phyloP scores from a whole-genome alignment of 2,888 invertebrate genomes.

The Sesamia inferens region DNA sequence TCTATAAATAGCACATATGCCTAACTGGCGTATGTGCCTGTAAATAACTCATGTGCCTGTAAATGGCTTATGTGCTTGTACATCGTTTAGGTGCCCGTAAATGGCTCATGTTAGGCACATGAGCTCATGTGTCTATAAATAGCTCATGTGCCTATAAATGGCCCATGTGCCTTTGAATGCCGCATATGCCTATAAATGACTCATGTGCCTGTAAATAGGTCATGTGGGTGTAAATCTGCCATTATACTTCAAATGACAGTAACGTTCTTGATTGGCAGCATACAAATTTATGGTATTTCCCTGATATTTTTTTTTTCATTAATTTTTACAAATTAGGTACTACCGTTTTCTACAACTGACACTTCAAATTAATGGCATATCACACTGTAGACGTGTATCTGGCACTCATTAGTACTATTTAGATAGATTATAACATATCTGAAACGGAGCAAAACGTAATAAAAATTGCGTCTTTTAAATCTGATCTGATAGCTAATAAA shows the following conservation, averaged over 20 bases:
- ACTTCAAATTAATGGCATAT: conserved; percentile 24
- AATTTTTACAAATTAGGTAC: conserved; percentile 9
- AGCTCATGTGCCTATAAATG: too few species aligned
- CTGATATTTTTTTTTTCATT: too few species aligned
- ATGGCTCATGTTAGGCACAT: too few species aligned
- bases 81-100: too few species aligned
- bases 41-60: too few species aligned
- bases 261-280: neutral
- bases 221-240: neutral
- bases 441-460: conserved; percentile 10
- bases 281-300: neutral
- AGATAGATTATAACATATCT: conserved; percentile 7
- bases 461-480: neutral
- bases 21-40: too few species aligned
- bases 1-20: too few species aligned
- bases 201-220: too few species aligned
- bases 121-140: too few species aligned
- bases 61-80: too few species aligned
- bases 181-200: too few species aligned
- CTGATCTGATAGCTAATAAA: conserved; percentile 23
- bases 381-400: conserved; percentile 1
- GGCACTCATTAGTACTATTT: conserved; percentile 13
- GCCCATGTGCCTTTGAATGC: too few species aligned
- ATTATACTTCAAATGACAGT: neutral
- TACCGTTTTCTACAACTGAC: neutral